phyloP scores from a whole-genome alignment of 2,888 invertebrate genomes.

The Calliphora vomitoria region DNA sequence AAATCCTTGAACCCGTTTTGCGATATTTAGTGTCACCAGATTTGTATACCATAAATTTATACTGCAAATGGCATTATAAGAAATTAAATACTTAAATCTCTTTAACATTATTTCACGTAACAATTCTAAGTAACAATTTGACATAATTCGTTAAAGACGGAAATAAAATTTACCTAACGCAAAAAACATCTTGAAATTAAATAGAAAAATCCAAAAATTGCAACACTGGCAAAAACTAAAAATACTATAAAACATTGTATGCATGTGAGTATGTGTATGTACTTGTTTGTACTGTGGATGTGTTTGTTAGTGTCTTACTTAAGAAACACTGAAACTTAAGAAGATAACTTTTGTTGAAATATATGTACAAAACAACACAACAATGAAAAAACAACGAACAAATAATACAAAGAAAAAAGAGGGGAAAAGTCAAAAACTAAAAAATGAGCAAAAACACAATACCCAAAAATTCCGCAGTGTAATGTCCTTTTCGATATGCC shows the following conservation, averaged over 20 bases:
- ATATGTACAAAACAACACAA: not conserved
- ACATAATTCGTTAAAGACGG: no score
- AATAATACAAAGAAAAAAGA: conserved; percentile 13
- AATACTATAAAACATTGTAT: conserved; percentile 9
- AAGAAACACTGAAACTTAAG: conserved; percentile 15
- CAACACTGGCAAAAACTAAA: not conserved
- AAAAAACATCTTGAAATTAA: no score
- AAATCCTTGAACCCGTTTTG: no score
- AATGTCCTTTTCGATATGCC: conserved; percentile 35
- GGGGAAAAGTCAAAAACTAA: not conserved
- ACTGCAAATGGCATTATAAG: no score
- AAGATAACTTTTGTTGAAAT: conserved; percentile 39
- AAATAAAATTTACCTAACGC: not conserved
- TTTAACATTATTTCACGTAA: no score
- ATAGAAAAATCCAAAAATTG: not conserved
- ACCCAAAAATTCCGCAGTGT: conserved; percentile 47
- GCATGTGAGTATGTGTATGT: not conserved
- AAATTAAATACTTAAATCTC: no score
- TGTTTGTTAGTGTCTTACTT: not conserved
- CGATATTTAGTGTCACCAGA: no score
- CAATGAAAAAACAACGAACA: conserved; percentile 11
- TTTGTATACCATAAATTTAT: no score
- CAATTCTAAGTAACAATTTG: no score
- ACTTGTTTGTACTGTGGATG: not conserved
- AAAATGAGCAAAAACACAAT: conserved; percentile 43